Base-by-base conservation (phyloP, 2,888 invertebrate species). In the Drosophila neonasuta region DNA sequence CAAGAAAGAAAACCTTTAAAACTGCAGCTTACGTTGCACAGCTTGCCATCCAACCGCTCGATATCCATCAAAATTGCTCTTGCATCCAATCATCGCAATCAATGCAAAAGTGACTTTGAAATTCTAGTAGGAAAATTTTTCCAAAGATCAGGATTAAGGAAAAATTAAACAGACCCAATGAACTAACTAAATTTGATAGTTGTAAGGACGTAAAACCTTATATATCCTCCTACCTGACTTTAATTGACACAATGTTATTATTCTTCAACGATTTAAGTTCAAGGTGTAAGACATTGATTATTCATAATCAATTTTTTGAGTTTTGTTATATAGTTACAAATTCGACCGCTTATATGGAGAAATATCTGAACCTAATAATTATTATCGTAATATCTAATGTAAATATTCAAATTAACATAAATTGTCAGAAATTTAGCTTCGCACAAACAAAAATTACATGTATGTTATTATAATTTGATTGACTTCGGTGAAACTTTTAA, bases 331-430 rank as follows among this genome's bases (percentile, higher is more conserved):
- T 17, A 42, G 45, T 55, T 39, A 48, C 11, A 13, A 15, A 39
- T 15, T 48, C 11, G 30, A 48, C 10, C 9, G 13, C 5, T 29
- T 30, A 15, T 29, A 39, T 41, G 17, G 11, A 36, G 39, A 41
- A 48, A 20, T 13, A n/a, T 42, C 8, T 29, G 11, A 50, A 15
- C 9, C 5, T 29, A 6, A 15, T 15, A 15, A 15, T 15, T 15
- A 15, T 20, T 55, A 20, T 20, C 10, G 3, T 13, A 3, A 34
- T 13, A 10, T 45, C 3, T 11, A 44, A 13, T 55, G 44, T 34
- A 55, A 55, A 55, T 55, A 55, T 34, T 44, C 13, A 55, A 55
- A 13, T 34, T 20, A 15, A 15, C 15, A n/a, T n/a, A n/a, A n/a
- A n/a, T n/a, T n/a, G n/a, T n/a, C n/a, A n/a, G n/a, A n/a, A n/a